Percentiles rank a stretch among this genome's conserved stretches.
Conservation (phyloP, 2,797 vertebrate species). For the Lutjanus campechanus region DNA sequence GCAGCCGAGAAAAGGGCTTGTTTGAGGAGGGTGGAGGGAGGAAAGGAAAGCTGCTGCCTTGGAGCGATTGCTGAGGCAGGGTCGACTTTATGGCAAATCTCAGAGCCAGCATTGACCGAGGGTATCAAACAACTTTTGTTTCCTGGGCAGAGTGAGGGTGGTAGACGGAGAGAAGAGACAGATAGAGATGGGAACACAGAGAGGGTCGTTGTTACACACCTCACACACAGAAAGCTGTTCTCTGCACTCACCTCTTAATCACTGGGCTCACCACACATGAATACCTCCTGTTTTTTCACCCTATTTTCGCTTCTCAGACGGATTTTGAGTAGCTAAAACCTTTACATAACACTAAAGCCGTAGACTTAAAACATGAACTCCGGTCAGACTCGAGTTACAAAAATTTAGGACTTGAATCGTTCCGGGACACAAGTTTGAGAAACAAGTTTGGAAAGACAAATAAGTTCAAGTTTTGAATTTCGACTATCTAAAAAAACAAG, state of each 20-base stretch:
- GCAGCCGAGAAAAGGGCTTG: conserved; percentile 67
- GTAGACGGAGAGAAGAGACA: conserved; percentile 20
- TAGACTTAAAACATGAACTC: background rate
- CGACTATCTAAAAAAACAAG: background rate
- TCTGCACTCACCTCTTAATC: conserved; percentile 24
- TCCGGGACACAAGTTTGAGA: background rate
- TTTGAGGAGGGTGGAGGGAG: conserved; percentile 32
- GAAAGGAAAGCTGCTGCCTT: conserved; percentile 20
- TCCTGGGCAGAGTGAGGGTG: conserved; percentile 26
- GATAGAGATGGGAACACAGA: conserved; percentile 36
- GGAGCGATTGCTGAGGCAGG: conserved; percentile 48
- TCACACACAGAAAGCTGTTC: conserved; percentile 26
- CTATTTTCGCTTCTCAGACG: background rate
- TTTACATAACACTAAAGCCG: conserved; percentile 19
- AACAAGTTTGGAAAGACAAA: no score
- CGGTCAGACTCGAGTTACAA: background rate
- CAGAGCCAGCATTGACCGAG: conserved; percentile 51
- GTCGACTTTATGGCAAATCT: conserved; percentile 54
- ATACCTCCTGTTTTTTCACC: conserved; percentile 13
- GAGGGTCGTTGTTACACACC: conserved; percentile 29
- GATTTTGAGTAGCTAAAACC: conserved; percentile 15
- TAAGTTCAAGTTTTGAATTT: background rate
- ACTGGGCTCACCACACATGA: conserved; percentile 12
- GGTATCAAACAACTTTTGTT: conserved; percentile 58
- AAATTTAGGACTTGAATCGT: background rate